A percentile compares a stretch with the other conserved stretches of the same genome.
phyloP scores from a whole-genome alignment of 2,113 vertebrate species.

The Trematomus loennbergii region DNA sequence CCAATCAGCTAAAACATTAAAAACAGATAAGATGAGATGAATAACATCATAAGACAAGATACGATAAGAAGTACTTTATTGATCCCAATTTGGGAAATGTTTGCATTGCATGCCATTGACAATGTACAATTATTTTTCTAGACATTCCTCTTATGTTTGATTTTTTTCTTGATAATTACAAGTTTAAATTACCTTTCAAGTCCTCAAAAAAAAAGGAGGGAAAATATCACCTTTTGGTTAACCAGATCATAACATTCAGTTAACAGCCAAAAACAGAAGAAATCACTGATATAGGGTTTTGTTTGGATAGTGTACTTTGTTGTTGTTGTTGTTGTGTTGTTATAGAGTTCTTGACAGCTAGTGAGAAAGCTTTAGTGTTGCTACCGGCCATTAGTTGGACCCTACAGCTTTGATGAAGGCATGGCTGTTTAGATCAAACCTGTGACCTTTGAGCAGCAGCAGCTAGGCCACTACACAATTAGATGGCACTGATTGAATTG shows the following conservation, averaged over 20 bases:
- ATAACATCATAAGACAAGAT: not conserved
- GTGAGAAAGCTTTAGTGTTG: too few species aligned
- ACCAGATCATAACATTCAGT: too few species aligned
- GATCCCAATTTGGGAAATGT: too few species aligned
- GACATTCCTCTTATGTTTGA: not conserved
- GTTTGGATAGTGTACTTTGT: too few species aligned
- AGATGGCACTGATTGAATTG: conserved; percentile 19
- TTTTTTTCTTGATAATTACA: not conserved
- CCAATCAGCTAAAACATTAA: not conserved
- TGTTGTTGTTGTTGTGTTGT: too few species aligned
- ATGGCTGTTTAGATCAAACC: not conserved
- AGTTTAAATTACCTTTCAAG: not conserved
- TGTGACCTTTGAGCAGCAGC: conserved; percentile 35
- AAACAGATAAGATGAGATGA: not conserved
- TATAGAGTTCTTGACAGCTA: too few species aligned
- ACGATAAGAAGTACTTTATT: too few species aligned
- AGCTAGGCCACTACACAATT: conserved; percentile 10
- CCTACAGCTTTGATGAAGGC: conserved; percentile 1
- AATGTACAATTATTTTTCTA: not conserved
- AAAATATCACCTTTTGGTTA: too few species aligned
- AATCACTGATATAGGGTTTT: too few species aligned
- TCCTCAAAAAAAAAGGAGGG: too few species aligned
- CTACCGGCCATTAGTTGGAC: not conserved
- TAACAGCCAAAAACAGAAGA: too few species aligned
- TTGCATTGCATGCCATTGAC: too few species aligned